Conservation (phyloP, 1,140 invertebrate species). For the Bombus breviceps region DNA sequence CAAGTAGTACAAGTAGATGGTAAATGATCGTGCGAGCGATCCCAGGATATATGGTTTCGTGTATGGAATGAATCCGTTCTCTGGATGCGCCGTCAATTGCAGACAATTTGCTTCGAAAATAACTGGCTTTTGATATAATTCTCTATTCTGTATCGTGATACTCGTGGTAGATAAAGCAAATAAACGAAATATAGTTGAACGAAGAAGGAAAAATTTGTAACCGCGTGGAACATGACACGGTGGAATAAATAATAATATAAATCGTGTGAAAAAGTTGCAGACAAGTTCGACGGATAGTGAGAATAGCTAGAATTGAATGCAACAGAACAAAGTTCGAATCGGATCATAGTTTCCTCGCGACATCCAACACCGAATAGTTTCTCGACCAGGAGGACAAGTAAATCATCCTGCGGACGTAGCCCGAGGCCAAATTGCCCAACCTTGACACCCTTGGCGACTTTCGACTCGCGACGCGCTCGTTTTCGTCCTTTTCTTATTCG, state of each 20-base stretch:
- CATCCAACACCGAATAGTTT: constrained; percentile 20
- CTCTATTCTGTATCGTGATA: too few species aligned
- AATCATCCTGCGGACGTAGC: constrained; percentile 35
- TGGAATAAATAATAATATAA: neutral
- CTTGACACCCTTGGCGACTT: constrained; percentile 48
- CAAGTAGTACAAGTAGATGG: too few species aligned
- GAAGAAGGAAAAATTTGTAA: neutral
- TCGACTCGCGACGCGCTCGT: constrained; percentile 28
- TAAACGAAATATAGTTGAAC: too few species aligned
- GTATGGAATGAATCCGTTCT: too few species aligned
- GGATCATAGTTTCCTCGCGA: constrained; percentile 7
- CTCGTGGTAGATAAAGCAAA: too few species aligned
- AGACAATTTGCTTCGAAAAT: too few species aligned
- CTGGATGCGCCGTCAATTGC: too few species aligned
- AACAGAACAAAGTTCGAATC: neutral
- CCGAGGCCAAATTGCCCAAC: constrained; percentile 30
- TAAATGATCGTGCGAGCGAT: too few species aligned
- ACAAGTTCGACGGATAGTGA: neutral
- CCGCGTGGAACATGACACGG: neutral
- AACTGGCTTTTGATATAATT: too few species aligned
- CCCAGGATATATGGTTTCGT: too few species aligned
- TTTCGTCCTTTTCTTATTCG: constrained; percentile 13
- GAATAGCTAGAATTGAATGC: neutral
- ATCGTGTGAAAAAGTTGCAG: neutral
- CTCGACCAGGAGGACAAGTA: constrained; percentile 14